A percentile compares a stretch with the other conserved stretches of the same genome.
These are phyloP conservation scores for Takifugu bimaculatus DNA, from an alignment of 2,113 vertebrate species.

Conservation along the genomic window DNA sequence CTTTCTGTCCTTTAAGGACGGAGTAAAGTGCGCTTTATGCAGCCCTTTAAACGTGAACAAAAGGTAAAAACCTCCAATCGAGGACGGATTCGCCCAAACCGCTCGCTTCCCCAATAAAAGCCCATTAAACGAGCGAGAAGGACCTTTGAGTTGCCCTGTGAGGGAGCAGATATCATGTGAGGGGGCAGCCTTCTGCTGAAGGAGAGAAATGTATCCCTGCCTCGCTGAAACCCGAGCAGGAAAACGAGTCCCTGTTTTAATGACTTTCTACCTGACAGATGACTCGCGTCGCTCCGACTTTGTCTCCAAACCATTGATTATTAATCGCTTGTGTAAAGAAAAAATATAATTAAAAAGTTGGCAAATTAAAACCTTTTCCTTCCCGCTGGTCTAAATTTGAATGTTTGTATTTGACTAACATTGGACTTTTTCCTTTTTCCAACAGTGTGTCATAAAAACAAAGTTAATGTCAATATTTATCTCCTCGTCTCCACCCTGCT, in stretches of 20 bases:
- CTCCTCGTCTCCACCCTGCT: no score
- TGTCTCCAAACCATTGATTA: constrained; percentile 78
- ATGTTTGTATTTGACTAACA: no score
- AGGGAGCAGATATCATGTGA: constrained; percentile 69
- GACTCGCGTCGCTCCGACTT: constrained; percentile 77
- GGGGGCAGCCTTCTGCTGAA: constrained; percentile 65
- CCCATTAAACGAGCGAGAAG: constrained; percentile 47
- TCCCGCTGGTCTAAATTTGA: no score
- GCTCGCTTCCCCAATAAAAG: constrained; percentile 48
- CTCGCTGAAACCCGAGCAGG: constrained; percentile 70
- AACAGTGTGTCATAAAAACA: no score
- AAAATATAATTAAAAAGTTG: constrained; percentile 43
- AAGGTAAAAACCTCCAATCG: constrained; percentile 63
- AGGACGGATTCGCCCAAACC: constrained; percentile 61
- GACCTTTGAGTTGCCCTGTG: constrained; percentile 11
- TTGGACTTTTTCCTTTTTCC: no score
- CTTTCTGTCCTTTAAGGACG: constrained; percentile 35
- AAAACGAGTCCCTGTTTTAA: constrained; percentile 76
- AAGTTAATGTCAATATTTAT: no score
- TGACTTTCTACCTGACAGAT: constrained; percentile 80
- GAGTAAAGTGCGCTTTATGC: constrained; percentile 72
- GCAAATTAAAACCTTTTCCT: no score
- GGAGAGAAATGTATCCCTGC: constrained; percentile 72
- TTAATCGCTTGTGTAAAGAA: constrained; percentile 75
- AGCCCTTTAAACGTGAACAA: constrained; percentile 59